These are phyloP conservation scores for Diglossa cyanea DNA, from an alignment of 2,797 vertebrate genomes.

Conservation along the genomic window DNA sequence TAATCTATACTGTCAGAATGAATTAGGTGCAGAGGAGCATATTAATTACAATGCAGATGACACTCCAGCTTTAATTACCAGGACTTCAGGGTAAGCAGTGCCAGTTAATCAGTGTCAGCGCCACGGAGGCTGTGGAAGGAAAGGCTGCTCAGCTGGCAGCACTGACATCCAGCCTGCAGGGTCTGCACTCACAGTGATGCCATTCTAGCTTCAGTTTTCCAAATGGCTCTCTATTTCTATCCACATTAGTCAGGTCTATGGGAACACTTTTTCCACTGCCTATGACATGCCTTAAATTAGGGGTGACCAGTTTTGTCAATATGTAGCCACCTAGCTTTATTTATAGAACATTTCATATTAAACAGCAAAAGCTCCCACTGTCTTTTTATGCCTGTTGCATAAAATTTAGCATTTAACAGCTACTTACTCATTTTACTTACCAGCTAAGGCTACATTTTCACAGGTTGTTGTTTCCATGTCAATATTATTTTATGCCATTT, in stretches of 20 bases:
- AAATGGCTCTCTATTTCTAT: conserved; percentile 14
- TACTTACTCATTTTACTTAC: conserved; percentile 45
- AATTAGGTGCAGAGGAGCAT: conserved; percentile 27
- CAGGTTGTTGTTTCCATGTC: conserved; percentile 32
- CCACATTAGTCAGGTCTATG: conserved; percentile 19
- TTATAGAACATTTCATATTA: conserved; percentile 43
- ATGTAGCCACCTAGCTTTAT: conserved; percentile 7
- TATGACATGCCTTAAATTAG: conserved; percentile 26
- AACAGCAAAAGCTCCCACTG: conserved; percentile 29
- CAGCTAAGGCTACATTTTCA: conserved; percentile 21
- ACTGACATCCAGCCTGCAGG: not conserved
- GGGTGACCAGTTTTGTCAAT: conserved; percentile 23
- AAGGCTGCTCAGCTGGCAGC: not conserved
- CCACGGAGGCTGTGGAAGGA: not conserved
- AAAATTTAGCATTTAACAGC: conserved; percentile 44
- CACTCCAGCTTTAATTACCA: conserved; percentile 35
- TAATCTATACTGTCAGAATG: conserved; percentile 55
- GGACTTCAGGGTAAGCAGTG: not conserved
- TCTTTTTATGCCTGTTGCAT: conserved; percentile 2
- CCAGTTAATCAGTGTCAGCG: not conserved
- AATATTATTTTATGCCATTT: conserved; percentile 44
- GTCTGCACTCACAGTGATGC: not conserved
- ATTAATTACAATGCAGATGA: conserved; percentile 37
- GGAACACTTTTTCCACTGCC: conserved; percentile 36
- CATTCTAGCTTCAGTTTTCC: not conserved